Base-by-base conservation (phyloP, 2,113 vertebrate genomes). In the Platysteira castanea region DNA sequence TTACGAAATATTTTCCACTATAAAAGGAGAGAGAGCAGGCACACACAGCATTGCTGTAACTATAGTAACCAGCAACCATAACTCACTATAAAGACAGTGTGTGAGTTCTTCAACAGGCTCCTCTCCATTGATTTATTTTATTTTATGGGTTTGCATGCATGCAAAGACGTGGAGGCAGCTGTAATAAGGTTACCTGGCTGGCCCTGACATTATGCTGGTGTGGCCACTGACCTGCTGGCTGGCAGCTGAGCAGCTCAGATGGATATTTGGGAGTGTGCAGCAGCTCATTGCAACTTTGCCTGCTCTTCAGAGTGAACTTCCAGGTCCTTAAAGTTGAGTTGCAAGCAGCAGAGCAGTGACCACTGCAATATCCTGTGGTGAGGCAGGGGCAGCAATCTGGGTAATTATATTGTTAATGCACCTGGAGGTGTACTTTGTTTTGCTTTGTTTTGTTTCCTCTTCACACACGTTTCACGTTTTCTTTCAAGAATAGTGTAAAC, bases 21-120 rank as follows among this genome's bases (percentile, higher is more conserved):
- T 64, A 78, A 86, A 90, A 88, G 39, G 65, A 89, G 71, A 50
- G 89, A 57, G 95, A 89, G 46, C 60, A 91, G 90, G 73, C 94
- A 94, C 69, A 80, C 63, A 56, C 63, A 78, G 90, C 83, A 93
- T 91, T 87, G 73, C 92, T 86, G 95, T 97, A 93, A 49, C 97
- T 96, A 96, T 97, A 96, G 97, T 77, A 96, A 97, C 96, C 86
- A 95, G 93, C 92, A 81, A 31, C 8, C 70, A 94, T 92, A 95
- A 95, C 90, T 96, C 89, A 87, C 90, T 94, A 69, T 95, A 93
- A 96, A 95, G 87, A 92, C 88, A 93, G 60, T 4, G 49, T 50
- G 41, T 30, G 74, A 82, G 80, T 80, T 92, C 80, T 93, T 87
- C 87, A 83, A 20, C 88, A 91, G 83, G 79, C 84, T 89, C 44